These are phyloP conservation scores for Ammodytes marinus DNA, from an alignment of 2,113 vertebrate species.

Conservation along the genomic window DNA sequence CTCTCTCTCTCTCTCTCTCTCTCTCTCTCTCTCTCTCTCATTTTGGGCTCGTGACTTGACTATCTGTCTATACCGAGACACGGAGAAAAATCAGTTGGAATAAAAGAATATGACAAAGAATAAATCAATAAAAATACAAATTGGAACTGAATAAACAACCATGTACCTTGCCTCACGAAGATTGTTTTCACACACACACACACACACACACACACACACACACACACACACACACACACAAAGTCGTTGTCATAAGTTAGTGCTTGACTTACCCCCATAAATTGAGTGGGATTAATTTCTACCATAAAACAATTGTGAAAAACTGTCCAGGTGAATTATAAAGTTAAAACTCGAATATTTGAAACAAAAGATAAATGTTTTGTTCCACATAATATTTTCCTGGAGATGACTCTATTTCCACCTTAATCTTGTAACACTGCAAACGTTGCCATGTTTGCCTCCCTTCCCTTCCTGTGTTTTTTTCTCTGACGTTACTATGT, in stretches of 20 bases:
- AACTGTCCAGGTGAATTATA: not conserved
- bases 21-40: not conserved
- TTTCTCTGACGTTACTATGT: constrained; percentile 47
- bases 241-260: no score
- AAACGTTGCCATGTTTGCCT: not conserved
- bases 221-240: no score
- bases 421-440: not conserved
- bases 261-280: not conserved
- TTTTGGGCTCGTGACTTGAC: not conserved
- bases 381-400: not conserved
- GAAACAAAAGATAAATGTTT: not conserved
- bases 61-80: not conserved
- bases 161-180: not conserved
- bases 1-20: not conserved
- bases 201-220: no score
- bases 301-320: not conserved
- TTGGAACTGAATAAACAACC: not conserved
- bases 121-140: not conserved
- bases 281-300: not conserved
- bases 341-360: not conserved
- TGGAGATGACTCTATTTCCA: not conserved
- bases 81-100: not conserved
- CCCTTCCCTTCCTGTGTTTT: not conserved
- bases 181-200: no score
- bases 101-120: not conserved